A percentile compares a stretch with the other conserved stretches of the same genome.
phyloP scores from a whole-genome alignment of 2,888 invertebrate species.

The Pristionchus japonicus region DNA sequence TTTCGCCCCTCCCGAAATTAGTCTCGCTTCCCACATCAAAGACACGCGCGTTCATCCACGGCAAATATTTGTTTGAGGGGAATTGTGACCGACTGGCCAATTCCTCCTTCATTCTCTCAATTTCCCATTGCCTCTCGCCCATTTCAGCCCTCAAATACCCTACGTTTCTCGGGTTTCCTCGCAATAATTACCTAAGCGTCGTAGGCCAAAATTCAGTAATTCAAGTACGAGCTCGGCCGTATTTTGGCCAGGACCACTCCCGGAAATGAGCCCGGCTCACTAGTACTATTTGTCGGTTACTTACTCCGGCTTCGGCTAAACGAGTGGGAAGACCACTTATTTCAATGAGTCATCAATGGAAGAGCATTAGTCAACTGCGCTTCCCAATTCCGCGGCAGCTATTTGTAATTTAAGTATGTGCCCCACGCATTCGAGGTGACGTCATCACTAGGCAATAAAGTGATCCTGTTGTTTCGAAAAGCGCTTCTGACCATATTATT shows the following conservation, averaged over 20 bases:
- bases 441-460: not conserved
- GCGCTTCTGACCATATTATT: too few species aligned
- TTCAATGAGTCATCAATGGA: not conserved
- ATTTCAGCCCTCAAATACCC: not conserved
- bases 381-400: not conserved
- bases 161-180: not conserved
- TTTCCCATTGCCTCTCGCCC: not conserved
- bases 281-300: not conserved
- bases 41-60: not conserved
- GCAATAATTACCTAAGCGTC: constrained; percentile 19
- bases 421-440: not conserved
- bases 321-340: not conserved
- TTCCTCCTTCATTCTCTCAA: not conserved
- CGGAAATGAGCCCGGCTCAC: not conserved
- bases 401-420: not conserved
- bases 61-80: not conserved
- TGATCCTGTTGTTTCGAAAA: not conserved
- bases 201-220: not conserved
- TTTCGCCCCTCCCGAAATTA: not conserved
- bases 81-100: not conserved
- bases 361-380: not conserved
- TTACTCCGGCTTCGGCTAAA: not conserved
- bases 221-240: not conserved
- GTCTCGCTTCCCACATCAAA: not conserved
- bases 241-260: not conserved